Evolutionary conservation across 2,797 vertebrate species (phyloP), one percentile per base, ranked within the genome.

Genomic region (Chiroxiphia lanceolata): DNA sequence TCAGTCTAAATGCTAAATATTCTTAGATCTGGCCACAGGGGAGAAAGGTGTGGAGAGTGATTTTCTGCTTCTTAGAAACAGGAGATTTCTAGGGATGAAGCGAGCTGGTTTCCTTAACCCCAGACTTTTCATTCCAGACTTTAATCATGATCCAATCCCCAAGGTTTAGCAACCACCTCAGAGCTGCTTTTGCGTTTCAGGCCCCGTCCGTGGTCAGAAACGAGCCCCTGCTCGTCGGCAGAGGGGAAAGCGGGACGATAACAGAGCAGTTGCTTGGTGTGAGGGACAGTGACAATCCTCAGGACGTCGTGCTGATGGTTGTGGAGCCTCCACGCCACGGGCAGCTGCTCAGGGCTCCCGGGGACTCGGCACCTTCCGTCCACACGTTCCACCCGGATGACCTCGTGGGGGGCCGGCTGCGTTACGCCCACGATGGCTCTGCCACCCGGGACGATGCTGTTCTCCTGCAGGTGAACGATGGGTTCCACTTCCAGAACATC

Each of bases 401-500:
- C 36, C 97, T 99, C 33, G 95, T 93, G 2, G 69, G 93, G 3
- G 98, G 99, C 20, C 97, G 98, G 81, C 97, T 99, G 68, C 98
- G 92, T 86, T 99, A 99, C 7, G 60, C 98, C 87, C 99, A 99
- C 0, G 98, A 99, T 19, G 98, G 99, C 78, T 98, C 98, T 0
- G 86, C 97, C 45, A 98, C 82, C 53, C n/a, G 10, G 10, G 96
- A 98, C 9, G 99, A 99, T 64, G 6, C 60, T 1, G 38, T 89
- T 9, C 95, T 99, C 69, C 94, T 99, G 81, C 99, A 99, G 97
- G 96, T 98, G 91, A 99, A 97, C 4, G 99, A 99, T 11, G 99
- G 99, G 7, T 97, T 99, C 98, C 98, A 98, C 97, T 98, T 99
- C 98, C 98, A 78, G 94, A 99, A 99, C 70, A 15, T 99, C 63